Evolutionary conservation across 2,888 invertebrate genomes (phyloP), one percentile per base, ranked within the genome.

Genomic region (Trisateles emortualis): DNA sequence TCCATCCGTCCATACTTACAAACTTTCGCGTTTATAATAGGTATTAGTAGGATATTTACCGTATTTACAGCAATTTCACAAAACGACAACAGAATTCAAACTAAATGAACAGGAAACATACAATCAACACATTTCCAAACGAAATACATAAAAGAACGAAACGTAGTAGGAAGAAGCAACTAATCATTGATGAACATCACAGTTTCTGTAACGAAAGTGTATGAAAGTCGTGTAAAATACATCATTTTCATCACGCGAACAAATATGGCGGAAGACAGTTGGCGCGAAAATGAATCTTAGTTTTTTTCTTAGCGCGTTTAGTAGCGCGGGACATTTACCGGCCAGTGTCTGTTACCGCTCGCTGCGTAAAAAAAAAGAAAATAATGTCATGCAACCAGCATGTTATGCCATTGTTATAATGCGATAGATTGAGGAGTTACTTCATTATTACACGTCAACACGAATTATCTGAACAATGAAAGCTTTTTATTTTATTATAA

Each of bases 181-280:
- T 68, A 66, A 64, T 68, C 55, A 64, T 53, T 71, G 67, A 71
- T 71, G 68, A 74, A 67, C 63, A 84, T 81, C 81, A 83, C 78
- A 79, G 79, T 80, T 84, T 83, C 83, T 85, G 83, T 59, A 88
- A 87, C 77, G 89, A 91, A 91, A 91, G 91, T 86, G 86, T 88
- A 88, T 74, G 91, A 90, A 90, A 90, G 89, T 83, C 82, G 74
- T 73, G 76, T 84, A 84, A 80, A 29, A 90, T 88, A 88, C 90
- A 88, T 90, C 87, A 90, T 88, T 86, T 90, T 90, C 87, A 90
- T 90, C 91, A 91, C 91, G 91, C 91, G 86, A 90, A 70, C 80
- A 83, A n/a, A 72, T 76, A 86, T 87, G 81, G 88, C 90, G 91
- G 90, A 91, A 90, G 88, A 65, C 32, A 80, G 78, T 86, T 84